Percentiles rank a stretch among this genome's conserved stretches.
These are phyloP conservation scores for Tetanocera ferruginea DNA, from an alignment of 2,888 invertebrate species.

Conservation along the genomic window DNA sequence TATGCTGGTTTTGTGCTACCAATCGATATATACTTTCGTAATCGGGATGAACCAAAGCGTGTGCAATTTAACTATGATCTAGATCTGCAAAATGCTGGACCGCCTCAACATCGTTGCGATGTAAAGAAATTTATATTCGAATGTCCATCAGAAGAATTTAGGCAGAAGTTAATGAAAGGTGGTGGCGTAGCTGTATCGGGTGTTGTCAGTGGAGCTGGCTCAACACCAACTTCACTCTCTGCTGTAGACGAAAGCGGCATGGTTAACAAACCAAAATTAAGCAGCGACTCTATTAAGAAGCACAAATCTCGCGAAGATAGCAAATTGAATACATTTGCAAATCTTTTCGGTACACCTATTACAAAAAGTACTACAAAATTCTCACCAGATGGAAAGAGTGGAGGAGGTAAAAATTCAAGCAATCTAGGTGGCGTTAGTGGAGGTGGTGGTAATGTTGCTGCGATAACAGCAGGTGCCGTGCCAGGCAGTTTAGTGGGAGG, in stretches of 20 bases:
- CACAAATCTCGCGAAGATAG: conserved; percentile 74
- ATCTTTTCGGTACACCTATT: conserved; percentile 87
- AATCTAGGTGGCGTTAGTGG: conserved; percentile 40
- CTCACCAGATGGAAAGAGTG: conserved; percentile 57
- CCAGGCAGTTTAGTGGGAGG: too few relatives aligned
- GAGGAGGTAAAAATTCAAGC: conserved; percentile 25
- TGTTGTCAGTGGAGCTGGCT: conserved; percentile 45
- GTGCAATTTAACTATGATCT: conserved; percentile 89
- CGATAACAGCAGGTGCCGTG: background rate
- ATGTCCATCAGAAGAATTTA: conserved; percentile 90
- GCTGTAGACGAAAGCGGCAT: conserved; percentile 64
- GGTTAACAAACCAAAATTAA: conserved; percentile 80
- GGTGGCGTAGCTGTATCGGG: conserved; percentile 77
- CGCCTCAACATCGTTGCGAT: conserved; percentile 78
- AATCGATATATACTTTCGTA: conserved; percentile 90
- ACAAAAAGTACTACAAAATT: conserved; percentile 77
- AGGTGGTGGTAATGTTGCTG: conserved; percentile 33
- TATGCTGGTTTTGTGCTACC: conserved; percentile 94
- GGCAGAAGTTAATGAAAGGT: conserved; percentile 86
- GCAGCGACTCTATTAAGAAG: conserved; percentile 70
- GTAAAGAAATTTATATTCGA: conserved; percentile 88
- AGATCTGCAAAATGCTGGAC: conserved; percentile 81
- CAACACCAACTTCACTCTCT: conserved; percentile 33
- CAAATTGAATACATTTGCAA: conserved; percentile 79
- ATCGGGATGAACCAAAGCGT: conserved; percentile 91